Base-by-base conservation (phyloP, 2,888 invertebrate species). In the Alsophila aescularia region DNA sequence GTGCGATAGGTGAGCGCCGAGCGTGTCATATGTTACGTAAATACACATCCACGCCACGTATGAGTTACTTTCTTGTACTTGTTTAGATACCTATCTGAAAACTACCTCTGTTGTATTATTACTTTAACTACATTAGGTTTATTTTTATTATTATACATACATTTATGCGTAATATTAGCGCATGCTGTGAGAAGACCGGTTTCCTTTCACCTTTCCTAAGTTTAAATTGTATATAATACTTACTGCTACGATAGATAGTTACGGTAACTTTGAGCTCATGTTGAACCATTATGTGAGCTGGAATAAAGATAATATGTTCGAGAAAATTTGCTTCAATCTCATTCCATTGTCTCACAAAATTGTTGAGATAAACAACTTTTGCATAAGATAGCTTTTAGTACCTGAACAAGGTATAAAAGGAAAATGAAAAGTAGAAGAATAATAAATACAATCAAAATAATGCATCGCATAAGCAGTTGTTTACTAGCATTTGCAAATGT, bases 401-500 rank as follows among this genome's bases (percentile, higher is more conserved):
- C 42, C 12, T 13, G 41, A 54, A 43, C 12, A 7, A 44, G 29
- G 34, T 10, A 41, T 15, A 27, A 43, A 16, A 15, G 31, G 15
- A 16, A 12, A 18, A 52, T 48, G 34, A 12, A 43, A 36, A 44
- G 18, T 35, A 42, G 51, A 44, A 48, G 36, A 39, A 34, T 48
- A 45, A 39, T 45, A 57, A n/a, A n/a, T 34, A 51, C 66, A 61
- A 61, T 57, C 47, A 53, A 45, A 58, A 35, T 54, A 60, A 60
- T 52, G 57, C 52, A 56, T 45, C 41, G 50, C 42, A 42, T 45
- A 58, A 57, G 35, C 35, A 37, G 50, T 49, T 79, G 73, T 76
- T 80, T 77, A 72, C 73, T 55, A 64, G 60, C 57, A 70, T 80
- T 75, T 76, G 72, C 67, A 73, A 75, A 72, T 78, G 69, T 45